Conservation (phyloP, 2,888 invertebrate species). For the Bombylius discolor region DNA sequence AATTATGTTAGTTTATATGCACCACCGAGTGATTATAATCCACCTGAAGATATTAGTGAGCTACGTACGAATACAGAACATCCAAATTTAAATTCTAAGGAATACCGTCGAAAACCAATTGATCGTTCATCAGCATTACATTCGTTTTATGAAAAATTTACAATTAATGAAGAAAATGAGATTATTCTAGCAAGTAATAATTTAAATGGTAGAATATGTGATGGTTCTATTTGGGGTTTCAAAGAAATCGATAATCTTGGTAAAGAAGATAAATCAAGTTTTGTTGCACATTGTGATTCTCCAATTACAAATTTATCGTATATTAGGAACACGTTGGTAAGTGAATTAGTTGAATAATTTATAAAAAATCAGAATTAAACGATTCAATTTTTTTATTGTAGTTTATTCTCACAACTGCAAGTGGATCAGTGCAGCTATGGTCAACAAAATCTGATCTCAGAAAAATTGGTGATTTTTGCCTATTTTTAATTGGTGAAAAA, state of each 20-base stretch:
- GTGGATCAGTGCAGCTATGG: slow-evolving; percentile 29
- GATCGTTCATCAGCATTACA: slow-evolving; percentile 26
- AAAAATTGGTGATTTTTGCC: slow-evolving; percentile 21
- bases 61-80: slow-evolving; percentile 26
- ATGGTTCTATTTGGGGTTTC: slow-evolving; percentile 30
- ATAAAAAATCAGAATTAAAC: no score
- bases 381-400: slow-evolving; percentile 5
- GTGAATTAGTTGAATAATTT: slow-evolving; percentile 3
- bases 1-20: slow-evolving; percentile 6
- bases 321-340: slow-evolving; percentile 24
- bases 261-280: slow-evolving; percentile 19
- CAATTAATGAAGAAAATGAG: slow-evolving; percentile 21
- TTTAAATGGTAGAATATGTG: slow-evolving; percentile 28
- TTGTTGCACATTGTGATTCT: slow-evolving; percentile 23
- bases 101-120: slow-evolving; percentile 27
- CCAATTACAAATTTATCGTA: slow-evolving; percentile 27
- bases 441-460: slow-evolving; percentile 29
- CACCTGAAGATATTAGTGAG: slow-evolving; percentile 21
- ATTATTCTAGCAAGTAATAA: slow-evolving; percentile 28
- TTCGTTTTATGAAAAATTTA: slow-evolving; percentile 28
- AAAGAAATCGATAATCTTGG: slow-evolving; percentile 17
- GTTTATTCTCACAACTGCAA: slow-evolving; percentile 26
- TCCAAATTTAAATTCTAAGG: slow-evolving; percentile 32
- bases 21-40: slow-evolving; percentile 24
- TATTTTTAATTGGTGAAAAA: slow-evolving; percentile 27